Evolutionary conservation across 2,113 vertebrate genomes (phyloP).

Genomic region (Cromileptes altivelis): DNA sequence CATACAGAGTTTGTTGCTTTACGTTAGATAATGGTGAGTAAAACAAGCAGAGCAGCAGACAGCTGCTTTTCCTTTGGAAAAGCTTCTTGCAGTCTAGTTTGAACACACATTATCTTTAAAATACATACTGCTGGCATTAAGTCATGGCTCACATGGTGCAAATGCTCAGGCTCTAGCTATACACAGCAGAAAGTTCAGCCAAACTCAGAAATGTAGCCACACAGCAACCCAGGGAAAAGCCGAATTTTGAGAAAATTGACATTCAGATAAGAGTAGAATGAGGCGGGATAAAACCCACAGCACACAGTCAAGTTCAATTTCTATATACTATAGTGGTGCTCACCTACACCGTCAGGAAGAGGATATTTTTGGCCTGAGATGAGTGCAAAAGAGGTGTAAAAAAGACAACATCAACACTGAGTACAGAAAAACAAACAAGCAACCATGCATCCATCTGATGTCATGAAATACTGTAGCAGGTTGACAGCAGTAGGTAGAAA

Average conservation of each 20-base stretch:
- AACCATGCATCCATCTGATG: constrained; percentile 31
- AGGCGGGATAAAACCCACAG: constrained; percentile 59
- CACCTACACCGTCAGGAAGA: constrained; percentile 88
- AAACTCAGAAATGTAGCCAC: constrained; percentile 39
- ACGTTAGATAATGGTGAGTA: constrained; percentile 31
- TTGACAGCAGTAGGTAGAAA: constrained; percentile 2
- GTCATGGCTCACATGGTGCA: constrained; percentile 37
- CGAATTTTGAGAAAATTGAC: constrained; percentile 60
- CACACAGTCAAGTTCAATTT: constrained; percentile 61
- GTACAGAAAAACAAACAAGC: constrained; percentile 43
- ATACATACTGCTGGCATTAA: constrained; percentile 5
- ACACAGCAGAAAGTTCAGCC: constrained; percentile 43
- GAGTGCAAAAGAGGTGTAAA: constrained; percentile 70
- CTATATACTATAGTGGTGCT: constrained; percentile 79
- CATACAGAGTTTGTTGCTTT: constrained; percentile 3
- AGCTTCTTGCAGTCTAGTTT: constrained; percentile 37
- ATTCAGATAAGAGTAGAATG: constrained; percentile 65
- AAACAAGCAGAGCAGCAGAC: constrained; percentile 55
- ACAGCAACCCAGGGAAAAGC: constrained; percentile 46
- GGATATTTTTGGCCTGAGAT: constrained; percentile 89
- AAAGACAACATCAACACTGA: constrained; percentile 74
- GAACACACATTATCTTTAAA: constrained; percentile 11
- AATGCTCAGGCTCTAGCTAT: constrained; percentile 22
- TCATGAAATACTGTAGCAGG: constrained; percentile 15
- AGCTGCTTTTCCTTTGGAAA: constrained; percentile 45